Evolutionary conservation across 1,140 invertebrate genomes (phyloP).

Genomic region (Adelges cooleyi): DNA sequence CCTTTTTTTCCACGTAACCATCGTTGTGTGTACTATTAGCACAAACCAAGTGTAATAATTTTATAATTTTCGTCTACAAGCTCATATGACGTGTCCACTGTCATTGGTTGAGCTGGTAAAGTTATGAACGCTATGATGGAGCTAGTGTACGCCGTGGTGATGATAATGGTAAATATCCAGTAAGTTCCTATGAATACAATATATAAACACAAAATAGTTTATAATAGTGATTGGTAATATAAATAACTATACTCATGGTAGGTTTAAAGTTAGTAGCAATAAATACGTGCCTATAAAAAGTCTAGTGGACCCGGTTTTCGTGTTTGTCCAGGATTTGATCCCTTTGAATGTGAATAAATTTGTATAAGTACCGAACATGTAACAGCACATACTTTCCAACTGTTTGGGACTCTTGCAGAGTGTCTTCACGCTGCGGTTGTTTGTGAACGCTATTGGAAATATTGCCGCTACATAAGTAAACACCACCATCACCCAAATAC

Average conservation of each 20-base stretch:
- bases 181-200: conserved; percentile 52
- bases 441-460: conserved; percentile 55
- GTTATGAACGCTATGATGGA: conserved; percentile 70
- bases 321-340: conserved; percentile 53
- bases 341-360: conserved; percentile 61
- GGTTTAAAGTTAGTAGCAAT: neutral
- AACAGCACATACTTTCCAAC: conserved; percentile 50
- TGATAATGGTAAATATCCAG: conserved; percentile 68
- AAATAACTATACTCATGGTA: neutral
- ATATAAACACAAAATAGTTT: neutral
- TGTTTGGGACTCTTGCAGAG: conserved; percentile 52
- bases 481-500: conserved; percentile 58
- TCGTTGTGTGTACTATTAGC: no score
- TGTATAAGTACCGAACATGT: conserved; percentile 68
- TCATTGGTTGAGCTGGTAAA: conserved; percentile 54
- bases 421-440: conserved; percentile 49
- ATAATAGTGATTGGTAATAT: neutral
- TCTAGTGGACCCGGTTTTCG: conserved; percentile 53
- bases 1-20: no score
- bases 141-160: conserved; percentile 64
- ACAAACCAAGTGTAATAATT: conserved; percentile 48
- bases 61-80: conserved; percentile 47
- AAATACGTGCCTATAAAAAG: conserved; percentile 51
- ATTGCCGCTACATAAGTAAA: conserved; percentile 56
- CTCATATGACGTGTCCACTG: conserved; percentile 51